Percentiles rank a stretch among this genome's conserved stretches.
Conservation (phyloP, 1,140 invertebrate species). For the Fragariocoptes setiger region DNA sequence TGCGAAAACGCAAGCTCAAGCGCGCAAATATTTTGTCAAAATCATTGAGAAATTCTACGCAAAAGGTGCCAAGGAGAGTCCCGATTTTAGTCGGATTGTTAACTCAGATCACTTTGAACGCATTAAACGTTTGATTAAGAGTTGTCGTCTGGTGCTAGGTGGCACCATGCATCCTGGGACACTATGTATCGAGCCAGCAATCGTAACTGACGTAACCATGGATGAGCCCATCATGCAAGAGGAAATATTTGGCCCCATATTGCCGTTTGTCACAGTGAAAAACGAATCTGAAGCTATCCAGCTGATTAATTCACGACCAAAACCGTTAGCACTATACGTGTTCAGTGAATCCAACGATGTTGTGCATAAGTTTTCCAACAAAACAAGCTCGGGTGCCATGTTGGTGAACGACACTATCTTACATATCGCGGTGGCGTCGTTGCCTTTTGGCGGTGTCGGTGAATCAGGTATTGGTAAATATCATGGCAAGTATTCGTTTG, state of each 20-base stretch:
- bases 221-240: conserved; percentile 18
- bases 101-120: too few relatives aligned
- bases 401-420: conserved; percentile 10
- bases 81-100: too few relatives aligned
- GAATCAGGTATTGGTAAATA: conserved; percentile 64
- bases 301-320: conserved; percentile 18
- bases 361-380: conserved; percentile 6
- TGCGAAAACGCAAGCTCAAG: too few relatives aligned
- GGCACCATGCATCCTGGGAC: too few relatives aligned
- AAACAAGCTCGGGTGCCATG: conserved; percentile 9
- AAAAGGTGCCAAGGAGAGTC: too few relatives aligned
- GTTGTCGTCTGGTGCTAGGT: too few relatives aligned
- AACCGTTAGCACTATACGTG: conserved; percentile 20
- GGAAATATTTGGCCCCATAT: conserved; percentile 21
- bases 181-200: too few relatives aligned
- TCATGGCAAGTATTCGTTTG: conserved; percentile 62
- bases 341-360: conserved; percentile 16
- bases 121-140: too few relatives aligned
- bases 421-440: conserved; percentile 6
- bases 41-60: too few relatives aligned
- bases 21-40: too few relatives aligned
- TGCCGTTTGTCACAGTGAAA: conserved; percentile 18
- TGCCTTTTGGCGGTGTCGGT: conserved; percentile 20
- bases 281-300: conserved; percentile 18
- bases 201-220: too few relatives aligned